Evolutionary conservation across 2,113 vertebrate genomes (phyloP).

Genomic region (Orycteropus afer): DNA sequence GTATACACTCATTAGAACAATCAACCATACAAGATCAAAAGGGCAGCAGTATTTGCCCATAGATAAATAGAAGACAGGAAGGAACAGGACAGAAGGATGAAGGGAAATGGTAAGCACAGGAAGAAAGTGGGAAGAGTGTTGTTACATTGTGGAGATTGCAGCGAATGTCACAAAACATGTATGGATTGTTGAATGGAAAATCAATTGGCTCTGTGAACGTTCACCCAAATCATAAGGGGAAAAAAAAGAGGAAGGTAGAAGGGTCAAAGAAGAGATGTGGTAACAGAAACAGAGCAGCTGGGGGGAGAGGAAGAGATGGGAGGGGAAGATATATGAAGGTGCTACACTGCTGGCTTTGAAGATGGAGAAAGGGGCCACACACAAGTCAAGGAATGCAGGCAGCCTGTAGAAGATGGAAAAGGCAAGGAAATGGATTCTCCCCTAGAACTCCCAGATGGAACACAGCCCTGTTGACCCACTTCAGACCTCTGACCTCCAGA

Average conservation of each 20-base stretch:
- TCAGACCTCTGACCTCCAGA: not conserved
- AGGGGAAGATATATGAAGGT: not conserved
- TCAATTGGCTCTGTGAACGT: too few species aligned
- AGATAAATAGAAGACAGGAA: too few species aligned
- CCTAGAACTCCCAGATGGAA: not conserved
- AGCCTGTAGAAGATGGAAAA: not conserved
- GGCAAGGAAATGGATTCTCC: not conserved
- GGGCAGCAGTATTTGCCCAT: too few species aligned
- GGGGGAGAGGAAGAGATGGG: not conserved
- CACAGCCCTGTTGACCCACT: not conserved
- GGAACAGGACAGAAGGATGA: too few species aligned
- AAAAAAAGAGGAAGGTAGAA: not conserved
- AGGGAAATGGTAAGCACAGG: too few species aligned
- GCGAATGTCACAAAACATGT: too few species aligned
- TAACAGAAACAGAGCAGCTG: not conserved
- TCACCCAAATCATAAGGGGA: too few species aligned
- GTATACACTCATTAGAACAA: too few species aligned
- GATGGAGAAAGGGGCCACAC: not conserved
- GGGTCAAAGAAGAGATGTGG: not conserved
- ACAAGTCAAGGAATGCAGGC: not conserved
- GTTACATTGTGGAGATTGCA: too few species aligned
- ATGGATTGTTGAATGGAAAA: too few species aligned
- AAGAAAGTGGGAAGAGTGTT: too few species aligned
- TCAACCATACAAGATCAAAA: too few species aligned
- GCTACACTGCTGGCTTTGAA: not conserved